Evolutionary conservation across 2,797 vertebrate genomes (phyloP).

Genomic region (Falco peregrinus): DNA sequence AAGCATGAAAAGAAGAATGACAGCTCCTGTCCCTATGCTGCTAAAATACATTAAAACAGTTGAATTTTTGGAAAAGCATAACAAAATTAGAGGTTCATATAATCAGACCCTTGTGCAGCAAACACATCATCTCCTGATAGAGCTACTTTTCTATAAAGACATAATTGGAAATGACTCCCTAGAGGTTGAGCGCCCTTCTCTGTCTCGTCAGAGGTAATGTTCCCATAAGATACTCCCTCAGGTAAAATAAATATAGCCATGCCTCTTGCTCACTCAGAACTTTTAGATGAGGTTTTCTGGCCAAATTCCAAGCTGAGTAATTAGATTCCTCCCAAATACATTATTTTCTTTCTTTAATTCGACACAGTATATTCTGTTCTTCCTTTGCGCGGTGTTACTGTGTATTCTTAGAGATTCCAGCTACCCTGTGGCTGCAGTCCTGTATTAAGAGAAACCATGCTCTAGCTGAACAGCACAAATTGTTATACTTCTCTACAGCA

Average conservation of each 20-base stretch:
- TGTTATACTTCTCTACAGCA: neutral
- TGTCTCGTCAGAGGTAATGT: neutral
- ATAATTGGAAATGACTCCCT: neutral
- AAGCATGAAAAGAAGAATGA: neutral
- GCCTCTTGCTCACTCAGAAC: neutral
- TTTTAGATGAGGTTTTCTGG: neutral
- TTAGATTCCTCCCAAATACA: neutral
- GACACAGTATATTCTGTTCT: neutral
- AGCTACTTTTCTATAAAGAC: neutral
- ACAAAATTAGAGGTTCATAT: neutral
- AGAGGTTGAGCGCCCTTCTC: neutral
- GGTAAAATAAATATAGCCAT: neutral
- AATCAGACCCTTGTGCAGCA: neutral
- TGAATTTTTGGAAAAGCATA: neutral
- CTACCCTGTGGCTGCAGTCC: neutral
- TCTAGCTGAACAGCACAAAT: neutral
- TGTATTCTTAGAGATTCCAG: neutral
- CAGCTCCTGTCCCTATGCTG: neutral
- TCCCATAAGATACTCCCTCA: neutral
- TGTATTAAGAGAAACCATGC: neutral
- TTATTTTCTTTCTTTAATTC: neutral
- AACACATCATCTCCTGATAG: neutral
- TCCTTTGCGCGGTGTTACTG: neutral
- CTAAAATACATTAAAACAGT: neutral
- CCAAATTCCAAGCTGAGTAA: neutral